These are phyloP conservation scores for Coelopa frigida DNA, from an alignment of 1,140 invertebrate genomes.

Conservation along the genomic window DNA sequence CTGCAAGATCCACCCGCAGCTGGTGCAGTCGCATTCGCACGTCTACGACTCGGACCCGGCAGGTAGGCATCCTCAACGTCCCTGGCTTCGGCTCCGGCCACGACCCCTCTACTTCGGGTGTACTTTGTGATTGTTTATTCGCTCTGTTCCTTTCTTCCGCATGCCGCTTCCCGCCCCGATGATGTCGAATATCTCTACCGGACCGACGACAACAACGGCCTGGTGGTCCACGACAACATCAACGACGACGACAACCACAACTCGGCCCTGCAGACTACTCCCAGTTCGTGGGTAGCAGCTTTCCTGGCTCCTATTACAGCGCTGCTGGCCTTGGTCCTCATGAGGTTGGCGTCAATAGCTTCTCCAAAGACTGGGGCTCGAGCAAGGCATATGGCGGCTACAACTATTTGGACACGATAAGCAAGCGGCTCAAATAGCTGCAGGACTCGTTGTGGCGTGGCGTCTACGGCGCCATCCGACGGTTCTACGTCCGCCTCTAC, in stretches of 20 bases:
- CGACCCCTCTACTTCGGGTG: too few species aligned
- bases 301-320: conserved; percentile 26
- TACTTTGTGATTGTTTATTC: too few species aligned
- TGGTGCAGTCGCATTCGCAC: conserved; percentile 40
- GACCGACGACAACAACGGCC: too few species aligned
- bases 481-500: conserved; percentile 7
- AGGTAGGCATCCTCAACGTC: too few species aligned
- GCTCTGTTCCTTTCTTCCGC: too few species aligned
- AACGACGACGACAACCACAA: too few species aligned
- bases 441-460: not conserved
- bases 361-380: conserved; percentile 37
- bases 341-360: conserved; percentile 24
- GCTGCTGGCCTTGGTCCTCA: conserved; percentile 23
- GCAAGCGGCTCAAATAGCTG: conserved; percentile 32
- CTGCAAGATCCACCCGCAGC: conserved; percentile 40
- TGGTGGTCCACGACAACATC: too few species aligned
- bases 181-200: too few species aligned
- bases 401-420: conserved; percentile 39
- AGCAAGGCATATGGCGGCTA: conserved; percentile 36
- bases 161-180: too few species aligned
- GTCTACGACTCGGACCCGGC: conserved; percentile 40
- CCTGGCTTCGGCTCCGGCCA: too few species aligned
- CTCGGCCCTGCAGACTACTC: conserved; percentile 28
- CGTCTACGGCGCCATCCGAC: conserved; percentile 1
- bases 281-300: conserved; percentile 35